Evolutionary conservation across 2,113 vertebrate species (phyloP), one percentile per base, ranked within the genome.

Genomic region (Buteo buteo): DNA sequence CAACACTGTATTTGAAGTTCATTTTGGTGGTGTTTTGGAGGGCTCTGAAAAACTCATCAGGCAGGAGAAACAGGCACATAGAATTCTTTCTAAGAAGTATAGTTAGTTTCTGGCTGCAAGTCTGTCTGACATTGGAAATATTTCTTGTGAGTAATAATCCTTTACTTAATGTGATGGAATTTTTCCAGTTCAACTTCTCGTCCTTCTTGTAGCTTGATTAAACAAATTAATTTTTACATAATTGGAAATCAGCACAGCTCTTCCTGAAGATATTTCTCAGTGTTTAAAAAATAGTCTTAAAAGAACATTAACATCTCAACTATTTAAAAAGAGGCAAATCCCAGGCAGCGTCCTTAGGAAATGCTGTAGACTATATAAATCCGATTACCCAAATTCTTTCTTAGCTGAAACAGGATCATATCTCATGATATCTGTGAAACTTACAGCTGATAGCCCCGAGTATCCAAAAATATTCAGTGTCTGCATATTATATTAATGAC

Each of bases 211-310:
- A 97, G 73, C 86, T 97, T 97, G 90, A 96, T 96, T 93, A 96
- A 97, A 88, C 91, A 92, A 86, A 95, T 96, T 97, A 70, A 94
- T 93, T 95, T 97, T 97, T 96, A 91, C 65, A 81, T 94, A 82
- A 95, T 94, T 97, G 89, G 93, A 94, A 97, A 91, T 86, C 64
- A 96, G 66, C 2, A 0, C 66, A 81, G 58, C 87, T 59, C 66
- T 94, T 96, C 85, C 78, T 96, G 59, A 93, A 76, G 57, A 85
- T 91, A 52, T 88, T 96, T 36, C 62, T 95, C 9, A 3, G 85
- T 94, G 58, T 67, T 73, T 97, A 77, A 94, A 94, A 93, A 93
- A 67, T 73, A 74, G 71, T 73, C 69, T 95, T 95, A 95, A 89
- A 93, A 86, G 88, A 83, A 70, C 45, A 72, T 76, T 86, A 93